These are phyloP conservation scores for Cantharis lateralis DNA, from an alignment of 2,888 invertebrate genomes.

Conservation along the genomic window DNA sequence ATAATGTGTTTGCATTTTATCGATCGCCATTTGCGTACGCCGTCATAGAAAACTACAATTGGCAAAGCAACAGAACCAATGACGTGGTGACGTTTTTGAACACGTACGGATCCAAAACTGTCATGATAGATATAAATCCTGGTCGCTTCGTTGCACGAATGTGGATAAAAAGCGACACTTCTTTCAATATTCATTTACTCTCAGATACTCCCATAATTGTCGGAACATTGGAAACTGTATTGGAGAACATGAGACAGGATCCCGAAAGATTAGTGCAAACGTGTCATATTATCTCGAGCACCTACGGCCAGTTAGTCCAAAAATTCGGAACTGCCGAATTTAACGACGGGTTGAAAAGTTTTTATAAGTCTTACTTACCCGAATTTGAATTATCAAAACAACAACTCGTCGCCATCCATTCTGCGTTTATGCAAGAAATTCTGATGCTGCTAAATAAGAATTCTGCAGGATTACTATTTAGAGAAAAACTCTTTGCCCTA, in stretches of 20 bases:
- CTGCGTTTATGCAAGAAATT: constrained; percentile 29
- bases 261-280: constrained; percentile 41
- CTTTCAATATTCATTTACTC: constrained; percentile 42
- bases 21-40: constrained; percentile 34
- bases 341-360: constrained; percentile 33
- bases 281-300: constrained; percentile 42
- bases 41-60: constrained; percentile 45
- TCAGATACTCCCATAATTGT: constrained; percentile 41
- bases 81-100: constrained; percentile 36
- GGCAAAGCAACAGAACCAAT: constrained; percentile 41
- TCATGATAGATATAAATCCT: constrained; percentile 40
- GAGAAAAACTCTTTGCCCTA: constrained; percentile 30
- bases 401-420: constrained; percentile 16
- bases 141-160: constrained; percentile 37
- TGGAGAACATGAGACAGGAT: constrained; percentile 44
- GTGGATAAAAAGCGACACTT: constrained; percentile 44
- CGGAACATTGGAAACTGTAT: constrained; percentile 43
- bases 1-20: background rate
- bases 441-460: constrained; percentile 22
- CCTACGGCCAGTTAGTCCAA: constrained; percentile 45
- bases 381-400: constrained; percentile 10
- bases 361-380: constrained; percentile 44
- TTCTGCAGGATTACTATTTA: background rate
- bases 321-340: constrained; percentile 45
- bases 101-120: constrained; percentile 42